phyloP scores from a whole-genome alignment of 2,113 vertebrate species.

The Corythaeola cristata region DNA sequence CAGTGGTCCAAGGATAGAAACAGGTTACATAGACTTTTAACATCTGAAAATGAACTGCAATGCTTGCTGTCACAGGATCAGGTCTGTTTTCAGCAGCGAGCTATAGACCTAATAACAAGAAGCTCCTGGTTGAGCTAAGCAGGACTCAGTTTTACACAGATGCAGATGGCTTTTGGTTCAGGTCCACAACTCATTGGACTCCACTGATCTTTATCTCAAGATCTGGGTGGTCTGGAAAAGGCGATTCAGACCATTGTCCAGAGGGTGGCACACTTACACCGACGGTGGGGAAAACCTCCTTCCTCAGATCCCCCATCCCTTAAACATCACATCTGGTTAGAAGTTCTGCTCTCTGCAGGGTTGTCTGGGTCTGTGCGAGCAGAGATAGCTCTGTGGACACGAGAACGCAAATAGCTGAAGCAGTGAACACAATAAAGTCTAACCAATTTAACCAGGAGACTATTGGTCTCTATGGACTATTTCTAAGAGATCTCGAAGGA shows the following conservation, averaged over 20 bases:
- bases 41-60: neutral
- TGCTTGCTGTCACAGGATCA: neutral
- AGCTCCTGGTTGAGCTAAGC: neutral
- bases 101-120: neutral
- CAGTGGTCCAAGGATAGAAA: neutral
- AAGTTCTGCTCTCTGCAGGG: neutral
- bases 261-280: neutral
- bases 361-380: neutral
- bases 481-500: conserved; percentile 35
- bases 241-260: neutral
- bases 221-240: neutral
- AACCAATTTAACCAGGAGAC: neutral
- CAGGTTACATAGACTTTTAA: neutral
- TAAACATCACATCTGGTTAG: neutral
- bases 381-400: neutral
- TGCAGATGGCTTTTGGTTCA: rapidly evolving
- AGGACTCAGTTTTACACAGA: neutral
- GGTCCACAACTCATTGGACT: neutral
- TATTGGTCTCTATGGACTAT: neutral
- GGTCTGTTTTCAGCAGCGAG: neutral
- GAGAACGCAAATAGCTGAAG: neutral
- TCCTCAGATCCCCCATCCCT: neutral
- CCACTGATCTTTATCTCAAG: neutral
- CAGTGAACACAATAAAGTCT: neutral
- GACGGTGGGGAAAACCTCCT: neutral